Conservation (phyloP, 2,113 vertebrate species). For the Sakesphorus luctuosus region DNA sequence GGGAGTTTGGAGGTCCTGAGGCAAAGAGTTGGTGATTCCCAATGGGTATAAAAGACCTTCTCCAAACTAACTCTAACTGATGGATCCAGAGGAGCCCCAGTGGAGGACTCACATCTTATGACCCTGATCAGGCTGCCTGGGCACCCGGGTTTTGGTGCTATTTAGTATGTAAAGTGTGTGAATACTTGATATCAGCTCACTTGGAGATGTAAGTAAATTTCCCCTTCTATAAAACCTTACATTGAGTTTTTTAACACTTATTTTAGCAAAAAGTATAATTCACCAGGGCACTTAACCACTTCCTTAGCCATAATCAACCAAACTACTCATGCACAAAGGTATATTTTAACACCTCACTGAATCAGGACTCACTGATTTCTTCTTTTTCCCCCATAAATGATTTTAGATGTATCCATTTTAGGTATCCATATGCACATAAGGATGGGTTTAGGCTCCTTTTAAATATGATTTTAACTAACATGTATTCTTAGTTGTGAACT, state of each 20-base stretch:
- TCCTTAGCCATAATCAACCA: not conserved
- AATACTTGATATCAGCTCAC: not conserved
- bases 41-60: not conserved
- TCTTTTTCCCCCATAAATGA: not conserved
- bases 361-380: not conserved
- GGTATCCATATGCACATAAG: not conserved
- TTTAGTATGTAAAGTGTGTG: not conserved
- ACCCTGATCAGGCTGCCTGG: not conserved
- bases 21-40: not conserved
- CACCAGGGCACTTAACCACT: not conserved
- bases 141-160: accelerated
- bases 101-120: not conserved
- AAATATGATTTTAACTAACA: not conserved
- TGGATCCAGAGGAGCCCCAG: not conserved
- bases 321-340: not conserved
- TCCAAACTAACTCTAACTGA: not conserved
- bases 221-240: not conserved
- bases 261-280: not conserved
- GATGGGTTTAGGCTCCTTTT: not conserved
- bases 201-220: not conserved
- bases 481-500: not conserved
- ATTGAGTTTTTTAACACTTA: not conserved
- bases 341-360: not conserved
- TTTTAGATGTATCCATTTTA: not conserved
- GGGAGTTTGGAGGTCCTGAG: not conserved